Conservation (phyloP, 1,140 invertebrate genomes). For the Bicyclus anynana region DNA sequence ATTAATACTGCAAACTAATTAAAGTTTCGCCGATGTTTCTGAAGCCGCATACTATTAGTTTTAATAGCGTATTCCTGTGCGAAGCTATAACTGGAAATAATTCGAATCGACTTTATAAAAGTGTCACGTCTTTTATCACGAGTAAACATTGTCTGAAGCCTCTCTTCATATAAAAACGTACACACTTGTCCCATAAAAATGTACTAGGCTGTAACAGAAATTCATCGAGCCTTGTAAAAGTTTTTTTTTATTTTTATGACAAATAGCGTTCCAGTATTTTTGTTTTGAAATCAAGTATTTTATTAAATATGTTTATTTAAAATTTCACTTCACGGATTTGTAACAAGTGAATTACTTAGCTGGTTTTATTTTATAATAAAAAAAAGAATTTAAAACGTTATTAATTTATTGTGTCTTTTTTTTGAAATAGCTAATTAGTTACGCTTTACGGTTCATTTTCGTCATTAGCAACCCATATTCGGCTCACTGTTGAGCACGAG, state of each 20-base stretch:
- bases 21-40: constrained; percentile 51
- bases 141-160: constrained; percentile 3
- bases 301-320: no score
- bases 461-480: no score
- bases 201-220: not conserved
- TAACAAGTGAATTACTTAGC: no score
- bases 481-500: no score
- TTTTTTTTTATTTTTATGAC: not conserved
- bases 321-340: no score
- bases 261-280: not conserved
- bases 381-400: no score
- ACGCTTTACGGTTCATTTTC: no score
- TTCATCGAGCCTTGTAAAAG: not conserved
- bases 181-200: not conserved
- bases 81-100: constrained; percentile 10
- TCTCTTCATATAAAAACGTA: constrained; percentile 1
- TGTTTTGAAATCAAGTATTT: no score
- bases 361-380: no score
- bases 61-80: constrained; percentile 24
- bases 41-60: constrained; percentile 36
- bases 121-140: not conserved
- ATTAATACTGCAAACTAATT: constrained; percentile 58
- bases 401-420: no score
- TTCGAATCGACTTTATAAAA: constrained; percentile 16
- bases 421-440: no score